A percentile compares a stretch with the other conserved stretches of the same genome.
Evolutionary conservation across 1,140 invertebrate species (phyloP).

Genomic region (Sipha flava): DNA sequence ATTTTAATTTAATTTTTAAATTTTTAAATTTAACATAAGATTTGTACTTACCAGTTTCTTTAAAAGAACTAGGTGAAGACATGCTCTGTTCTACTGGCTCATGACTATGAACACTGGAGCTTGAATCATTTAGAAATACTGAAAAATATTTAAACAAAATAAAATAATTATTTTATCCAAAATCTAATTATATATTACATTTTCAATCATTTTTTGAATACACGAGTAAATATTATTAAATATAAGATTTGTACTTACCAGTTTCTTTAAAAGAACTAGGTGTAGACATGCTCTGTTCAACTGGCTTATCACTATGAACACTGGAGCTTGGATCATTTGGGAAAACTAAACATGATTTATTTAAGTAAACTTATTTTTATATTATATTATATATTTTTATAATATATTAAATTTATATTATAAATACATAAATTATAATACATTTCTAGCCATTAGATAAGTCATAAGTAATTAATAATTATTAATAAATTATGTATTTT

Average conservation of each 20-base stretch:
- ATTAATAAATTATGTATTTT: too few relatives aligned
- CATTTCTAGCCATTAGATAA: too few relatives aligned
- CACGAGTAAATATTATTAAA: too few relatives aligned
- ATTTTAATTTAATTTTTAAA: neutral
- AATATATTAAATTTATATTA: too few relatives aligned
- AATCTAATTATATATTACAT: neutral
- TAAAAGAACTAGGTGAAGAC: neutral
- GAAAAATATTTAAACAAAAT: neutral
- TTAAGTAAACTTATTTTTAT: too few relatives aligned
- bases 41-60: neutral
- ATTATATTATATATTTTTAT: too few relatives aligned
- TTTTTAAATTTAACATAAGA: too few relatives aligned
- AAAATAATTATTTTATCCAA: neutral
- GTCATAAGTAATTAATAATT: too few relatives aligned
- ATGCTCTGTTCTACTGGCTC: neutral
- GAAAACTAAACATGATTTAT: neutral
- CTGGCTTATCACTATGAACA: neutral
- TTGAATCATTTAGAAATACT: neutral
- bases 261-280: neutral
- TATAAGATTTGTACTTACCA: neutral
- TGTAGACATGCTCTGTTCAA: neutral
- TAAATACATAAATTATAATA: too few relatives aligned
- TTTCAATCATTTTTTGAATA: too few relatives aligned
- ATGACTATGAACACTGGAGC: neutral
- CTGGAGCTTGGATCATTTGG: neutral